Percentiles rank a stretch among this genome's conserved stretches.
These are phyloP conservation scores for Tribolium castaneum DNA, from an alignment of 1,140 invertebrate genomes.

Conservation along the genomic window DNA sequence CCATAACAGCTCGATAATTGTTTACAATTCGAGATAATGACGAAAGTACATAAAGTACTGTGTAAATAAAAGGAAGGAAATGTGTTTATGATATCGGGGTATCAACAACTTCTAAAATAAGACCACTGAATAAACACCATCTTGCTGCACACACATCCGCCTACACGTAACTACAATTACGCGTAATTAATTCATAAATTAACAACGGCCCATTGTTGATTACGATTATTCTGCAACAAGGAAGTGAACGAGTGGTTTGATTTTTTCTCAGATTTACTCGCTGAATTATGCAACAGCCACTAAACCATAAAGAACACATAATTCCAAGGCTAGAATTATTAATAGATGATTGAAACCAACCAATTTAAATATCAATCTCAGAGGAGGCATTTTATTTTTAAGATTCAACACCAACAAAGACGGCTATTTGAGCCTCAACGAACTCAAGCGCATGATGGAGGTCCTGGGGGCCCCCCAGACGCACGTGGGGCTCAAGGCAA, in stretches of 20 bases:
- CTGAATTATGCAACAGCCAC: neutral
- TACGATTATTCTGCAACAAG: neutral
- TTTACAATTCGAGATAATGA: slow-evolving; percentile 10
- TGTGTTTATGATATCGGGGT: slow-evolving; percentile 26
- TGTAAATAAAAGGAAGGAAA: slow-evolving; percentile 32
- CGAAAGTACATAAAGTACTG: slow-evolving; percentile 12
- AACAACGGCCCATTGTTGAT: neutral
- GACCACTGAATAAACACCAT: slow-evolving; percentile 8
- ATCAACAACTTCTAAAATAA: slow-evolving; percentile 34
- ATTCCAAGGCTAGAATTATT: neutral
- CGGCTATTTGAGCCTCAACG: slow-evolving; percentile 87
- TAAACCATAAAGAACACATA: neutral
- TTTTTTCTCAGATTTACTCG: too few species aligned
- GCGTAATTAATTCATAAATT: neutral
- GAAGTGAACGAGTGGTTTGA: too few species aligned
- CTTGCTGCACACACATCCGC: neutral
- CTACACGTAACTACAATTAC: neutral
- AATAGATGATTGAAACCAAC: neutral
- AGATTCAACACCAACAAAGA: slow-evolving; percentile 92
- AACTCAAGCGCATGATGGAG: slow-evolving; percentile 97
- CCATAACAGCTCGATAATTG: neutral
- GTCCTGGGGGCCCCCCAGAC: slow-evolving; percentile 94
- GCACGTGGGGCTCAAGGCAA: slow-evolving; percentile 91
- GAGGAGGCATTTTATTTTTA: neutral
- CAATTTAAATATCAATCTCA: neutral